Evolutionary conservation across 1,140 invertebrate species (phyloP).

Genomic region (Laupala kohalensis): DNA sequence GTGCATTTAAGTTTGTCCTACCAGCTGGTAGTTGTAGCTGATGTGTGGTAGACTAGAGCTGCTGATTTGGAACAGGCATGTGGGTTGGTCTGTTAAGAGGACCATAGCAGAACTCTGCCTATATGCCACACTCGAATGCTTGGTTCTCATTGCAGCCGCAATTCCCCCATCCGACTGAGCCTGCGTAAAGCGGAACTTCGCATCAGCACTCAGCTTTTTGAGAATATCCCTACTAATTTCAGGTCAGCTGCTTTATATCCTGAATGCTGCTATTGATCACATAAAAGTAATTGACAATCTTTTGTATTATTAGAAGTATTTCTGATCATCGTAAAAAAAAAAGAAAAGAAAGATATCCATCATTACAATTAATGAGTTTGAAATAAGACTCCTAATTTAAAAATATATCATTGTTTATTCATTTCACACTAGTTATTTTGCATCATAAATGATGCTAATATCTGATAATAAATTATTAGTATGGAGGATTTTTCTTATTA

Average conservation of each 20-base stretch:
- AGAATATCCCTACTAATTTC: slow-evolving; percentile 52
- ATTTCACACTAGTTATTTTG: no score
- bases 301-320: no score
- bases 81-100: not conserved
- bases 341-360: no score
- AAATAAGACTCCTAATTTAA: no score
- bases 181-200: slow-evolving; percentile 59
- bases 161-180: slow-evolving; percentile 60
- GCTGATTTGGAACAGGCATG: not conserved
- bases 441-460: no score
- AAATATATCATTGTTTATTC: no score
- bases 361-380: no score
- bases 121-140: slow-evolving; percentile 10
- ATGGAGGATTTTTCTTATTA: no score
- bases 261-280: not conserved
- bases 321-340: no score
- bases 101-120: not conserved
- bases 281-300: no score
- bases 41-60: not conserved
- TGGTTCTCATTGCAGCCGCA: slow-evolving; percentile 49
- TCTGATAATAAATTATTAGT: no score
- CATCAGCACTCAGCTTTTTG: slow-evolving; percentile 53
- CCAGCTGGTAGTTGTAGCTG: not conserved
- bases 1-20: no score
- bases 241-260: slow-evolving; percentile 39